These are phyloP conservation scores for Grapholita molesta DNA, from an alignment of 1,140 invertebrate genomes.

Conservation along the genomic window DNA sequence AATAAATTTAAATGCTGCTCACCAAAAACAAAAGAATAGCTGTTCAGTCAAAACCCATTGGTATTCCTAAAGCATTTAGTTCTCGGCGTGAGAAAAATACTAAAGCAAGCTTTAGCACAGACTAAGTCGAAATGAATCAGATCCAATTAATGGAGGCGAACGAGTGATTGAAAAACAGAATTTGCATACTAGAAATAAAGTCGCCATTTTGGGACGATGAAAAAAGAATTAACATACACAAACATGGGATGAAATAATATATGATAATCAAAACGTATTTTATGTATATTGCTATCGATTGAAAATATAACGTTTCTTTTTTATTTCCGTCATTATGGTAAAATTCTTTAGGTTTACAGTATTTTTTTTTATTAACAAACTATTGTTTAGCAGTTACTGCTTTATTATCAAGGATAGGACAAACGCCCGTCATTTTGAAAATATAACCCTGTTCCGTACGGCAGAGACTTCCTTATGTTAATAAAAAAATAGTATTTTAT, in stretches of 20 bases:
- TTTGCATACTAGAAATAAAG: not conserved
- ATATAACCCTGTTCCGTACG: no score
- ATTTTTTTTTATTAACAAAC: no score
- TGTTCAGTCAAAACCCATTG: not conserved
- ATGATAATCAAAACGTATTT: not conserved
- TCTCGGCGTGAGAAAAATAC: slow-evolving; percentile 4
- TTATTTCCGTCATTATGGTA: no score
- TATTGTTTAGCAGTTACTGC: no score
- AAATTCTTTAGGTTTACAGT: no score
- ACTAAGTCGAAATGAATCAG: not conserved
- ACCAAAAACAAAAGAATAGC: not conserved
- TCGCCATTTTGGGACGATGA: not conserved
- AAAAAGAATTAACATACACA: not conserved
- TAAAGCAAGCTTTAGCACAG: not conserved
- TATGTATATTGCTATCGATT: no score
- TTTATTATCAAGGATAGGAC: no score
- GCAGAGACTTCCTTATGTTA: no score
- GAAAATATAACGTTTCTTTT: no score
- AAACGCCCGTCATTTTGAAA: no score
- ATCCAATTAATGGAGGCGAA: not conserved
- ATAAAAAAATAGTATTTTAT: no score
- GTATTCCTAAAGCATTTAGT: not conserved
- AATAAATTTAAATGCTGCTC: not conserved
- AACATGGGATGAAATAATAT: not conserved
- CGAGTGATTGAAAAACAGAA: not conserved